Evolutionary conservation across 2,113 vertebrate species (phyloP).

Genomic region (Syngnathoides biaculeatus): DNA sequence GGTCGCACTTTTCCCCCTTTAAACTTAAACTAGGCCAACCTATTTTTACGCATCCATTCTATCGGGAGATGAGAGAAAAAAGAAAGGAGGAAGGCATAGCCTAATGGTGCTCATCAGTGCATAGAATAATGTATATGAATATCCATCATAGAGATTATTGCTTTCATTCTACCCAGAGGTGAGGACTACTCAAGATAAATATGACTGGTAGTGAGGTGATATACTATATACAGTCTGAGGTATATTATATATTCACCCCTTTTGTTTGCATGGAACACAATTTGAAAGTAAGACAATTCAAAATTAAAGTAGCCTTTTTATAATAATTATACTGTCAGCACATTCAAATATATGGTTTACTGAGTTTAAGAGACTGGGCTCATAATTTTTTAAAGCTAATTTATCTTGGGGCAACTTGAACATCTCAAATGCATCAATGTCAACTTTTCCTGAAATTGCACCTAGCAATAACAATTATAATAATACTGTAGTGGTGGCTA

Average conservation of each 20-base stretch:
- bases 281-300: background rate
- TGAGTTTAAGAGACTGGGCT: background rate
- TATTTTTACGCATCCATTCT: conserved; percentile 14
- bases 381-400: too few relatives aligned
- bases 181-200: background rate
- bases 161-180: conserved; percentile 8
- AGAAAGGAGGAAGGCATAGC: background rate
- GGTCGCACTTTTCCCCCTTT: conserved; percentile 9
- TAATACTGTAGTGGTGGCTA: too few relatives aligned
- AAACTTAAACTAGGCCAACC: conserved; percentile 17
- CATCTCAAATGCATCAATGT: too few relatives aligned
- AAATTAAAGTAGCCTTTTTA: background rate
- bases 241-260: background rate
- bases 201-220: background rate
- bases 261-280: background rate
- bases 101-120: conserved; percentile 14
- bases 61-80: background rate
- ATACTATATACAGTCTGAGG: too few relatives aligned
- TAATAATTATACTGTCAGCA: background rate
- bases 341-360: background rate
- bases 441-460: too few relatives aligned
- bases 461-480: too few relatives aligned
- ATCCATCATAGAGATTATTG: conserved; percentile 18
- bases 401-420: too few relatives aligned
- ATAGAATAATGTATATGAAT: conserved; percentile 1